A percentile compares a stretch with the other conserved stretches of the same genome.
These are phyloP conservation scores for Melanerpes formicivorus DNA, from an alignment of 2,113 vertebrate species.

Conservation along the genomic window DNA sequence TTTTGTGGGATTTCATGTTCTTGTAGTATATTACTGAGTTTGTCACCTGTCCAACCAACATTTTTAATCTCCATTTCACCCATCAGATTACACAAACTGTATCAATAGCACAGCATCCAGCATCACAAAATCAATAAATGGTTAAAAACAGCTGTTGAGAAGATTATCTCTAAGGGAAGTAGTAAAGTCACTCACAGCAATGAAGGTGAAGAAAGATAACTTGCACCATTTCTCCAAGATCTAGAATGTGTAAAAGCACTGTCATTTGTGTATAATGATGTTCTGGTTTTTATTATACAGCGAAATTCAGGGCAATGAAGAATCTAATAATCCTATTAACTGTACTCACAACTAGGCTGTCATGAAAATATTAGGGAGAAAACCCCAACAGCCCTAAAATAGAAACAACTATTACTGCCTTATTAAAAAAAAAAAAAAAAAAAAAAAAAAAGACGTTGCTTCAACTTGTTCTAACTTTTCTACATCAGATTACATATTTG, in stretches of 20 bases:
- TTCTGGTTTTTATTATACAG: not conserved
- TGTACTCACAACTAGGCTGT: not conserved
- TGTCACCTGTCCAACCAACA: not conserved
- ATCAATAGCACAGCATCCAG: not conserved
- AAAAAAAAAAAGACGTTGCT: not conserved
- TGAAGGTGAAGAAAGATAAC: not conserved
- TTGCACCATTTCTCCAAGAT: not conserved
- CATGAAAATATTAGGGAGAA: not conserved
- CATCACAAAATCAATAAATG: not conserved
- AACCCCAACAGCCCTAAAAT: fast-evolving
- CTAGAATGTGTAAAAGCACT: not conserved
- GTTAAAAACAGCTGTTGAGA: not conserved
- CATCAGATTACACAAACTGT: not conserved
- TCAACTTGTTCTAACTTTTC: not conserved
- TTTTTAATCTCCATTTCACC: not conserved
- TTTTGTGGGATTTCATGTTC: not conserved
- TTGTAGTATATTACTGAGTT: not conserved
- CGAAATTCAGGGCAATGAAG: not conserved
- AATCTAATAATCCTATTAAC: not conserved
- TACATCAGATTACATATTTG: not conserved
- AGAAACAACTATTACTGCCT: not conserved
- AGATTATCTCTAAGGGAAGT: not conserved
- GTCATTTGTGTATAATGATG: not conserved
- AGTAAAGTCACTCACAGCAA: not conserved
- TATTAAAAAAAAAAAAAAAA: not conserved